These are phyloP conservation scores for Phrynocephalus versicolor DNA, from an alignment of 2,113 vertebrate species.

Conservation along the genomic window DNA sequence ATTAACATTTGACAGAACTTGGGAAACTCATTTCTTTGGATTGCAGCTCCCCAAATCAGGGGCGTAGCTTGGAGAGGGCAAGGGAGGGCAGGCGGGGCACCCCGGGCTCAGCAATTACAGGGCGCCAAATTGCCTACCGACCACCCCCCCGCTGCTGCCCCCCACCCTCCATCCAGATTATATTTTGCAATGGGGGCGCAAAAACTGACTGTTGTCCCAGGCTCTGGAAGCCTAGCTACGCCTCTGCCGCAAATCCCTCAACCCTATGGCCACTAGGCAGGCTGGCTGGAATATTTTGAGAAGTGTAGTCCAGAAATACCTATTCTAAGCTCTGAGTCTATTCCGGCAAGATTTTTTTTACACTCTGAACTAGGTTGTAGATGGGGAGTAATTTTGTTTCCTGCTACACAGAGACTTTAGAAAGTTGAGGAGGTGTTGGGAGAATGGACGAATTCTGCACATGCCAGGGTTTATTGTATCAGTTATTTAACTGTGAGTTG, in stretches of 20 bases:
- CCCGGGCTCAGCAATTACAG: too few species aligned
- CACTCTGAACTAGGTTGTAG: not conserved
- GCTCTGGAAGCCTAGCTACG: too few species aligned
- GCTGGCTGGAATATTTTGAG: not conserved
- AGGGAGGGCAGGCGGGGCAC: too few species aligned
- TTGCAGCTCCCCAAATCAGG: not conserved
- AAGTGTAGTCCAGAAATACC: not conserved
- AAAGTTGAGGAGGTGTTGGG: not conserved
- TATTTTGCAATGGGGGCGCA: too few species aligned
- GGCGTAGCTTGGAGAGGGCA: too few species aligned
- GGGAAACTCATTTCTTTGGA: not conserved
- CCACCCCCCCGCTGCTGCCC: too few species aligned
- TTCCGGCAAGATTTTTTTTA: not conserved
- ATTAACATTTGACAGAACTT: too few species aligned
- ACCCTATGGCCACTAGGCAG: too few species aligned
- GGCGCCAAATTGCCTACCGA: too few species aligned
- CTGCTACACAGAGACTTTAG: not conserved
- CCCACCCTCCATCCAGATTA: too few species aligned
- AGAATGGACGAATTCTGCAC: not conserved
- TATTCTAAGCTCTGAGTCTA: not conserved
- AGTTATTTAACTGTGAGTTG: not conserved
- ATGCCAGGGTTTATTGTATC: not conserved
- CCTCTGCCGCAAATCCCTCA: too few species aligned
- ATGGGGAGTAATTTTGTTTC: not conserved
- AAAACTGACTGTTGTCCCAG: too few species aligned